A percentile compares a stretch with the other conserved stretches of the same genome.
Evolutionary conservation across 2,888 invertebrate genomes (phyloP).

Genomic region (Cancer borealis): DNA sequence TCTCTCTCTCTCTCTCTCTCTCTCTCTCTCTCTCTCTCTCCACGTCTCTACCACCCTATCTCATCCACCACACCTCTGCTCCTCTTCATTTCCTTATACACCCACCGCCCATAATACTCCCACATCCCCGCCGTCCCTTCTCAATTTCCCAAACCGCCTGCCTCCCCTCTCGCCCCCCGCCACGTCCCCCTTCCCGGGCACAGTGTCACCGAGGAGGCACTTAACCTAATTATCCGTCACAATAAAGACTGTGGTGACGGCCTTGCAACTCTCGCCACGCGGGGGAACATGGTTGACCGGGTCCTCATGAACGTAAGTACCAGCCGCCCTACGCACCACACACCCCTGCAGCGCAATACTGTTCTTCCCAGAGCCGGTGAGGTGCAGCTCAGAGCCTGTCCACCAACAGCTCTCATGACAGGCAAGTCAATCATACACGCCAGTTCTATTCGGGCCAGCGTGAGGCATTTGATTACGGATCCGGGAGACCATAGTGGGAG

Average conservation of each 20-base stretch:
- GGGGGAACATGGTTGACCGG: not conserved
- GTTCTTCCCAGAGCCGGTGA: not conserved
- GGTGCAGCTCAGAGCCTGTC: not conserved
- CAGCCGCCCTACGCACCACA: too few species aligned
- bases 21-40: conserved; percentile 41
- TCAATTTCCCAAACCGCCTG: not conserved
- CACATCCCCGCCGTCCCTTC: not conserved
- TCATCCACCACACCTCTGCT: not conserved
- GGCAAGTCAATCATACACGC: not conserved
- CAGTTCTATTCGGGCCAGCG: not conserved
- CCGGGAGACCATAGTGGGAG: not conserved
- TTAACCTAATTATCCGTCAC: conserved; percentile 12
- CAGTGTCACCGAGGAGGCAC: conserved; percentile 11
- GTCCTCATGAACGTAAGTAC: not conserved
- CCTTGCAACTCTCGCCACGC: not conserved
- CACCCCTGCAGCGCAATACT: not conserved
- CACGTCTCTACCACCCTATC: not conserved
- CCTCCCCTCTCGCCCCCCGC: not conserved
- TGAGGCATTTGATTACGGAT: not conserved
- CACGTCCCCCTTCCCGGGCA: not conserved
- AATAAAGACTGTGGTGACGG: not conserved
- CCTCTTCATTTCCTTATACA: not conserved
- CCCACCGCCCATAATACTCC: not conserved
- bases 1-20: conserved; percentile 23
- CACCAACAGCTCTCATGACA: not conserved